These are phyloP conservation scores for Solen grandis DNA, from an alignment of 1,140 invertebrate genomes.

Conservation along the genomic window DNA sequence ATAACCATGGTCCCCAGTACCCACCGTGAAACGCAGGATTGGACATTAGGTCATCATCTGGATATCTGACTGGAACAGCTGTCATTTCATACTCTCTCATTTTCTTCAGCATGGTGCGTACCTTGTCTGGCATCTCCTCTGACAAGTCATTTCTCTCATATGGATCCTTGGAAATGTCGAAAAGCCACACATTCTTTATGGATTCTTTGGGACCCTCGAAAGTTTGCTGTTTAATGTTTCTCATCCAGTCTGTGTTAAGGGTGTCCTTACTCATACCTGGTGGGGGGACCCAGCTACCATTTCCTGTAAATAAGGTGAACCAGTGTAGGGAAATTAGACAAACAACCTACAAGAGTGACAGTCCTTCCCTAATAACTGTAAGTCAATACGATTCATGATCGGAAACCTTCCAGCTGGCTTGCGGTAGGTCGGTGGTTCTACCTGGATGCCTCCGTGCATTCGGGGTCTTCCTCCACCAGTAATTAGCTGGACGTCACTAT, in stretches of 20 bases:
- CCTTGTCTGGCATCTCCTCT: conserved; percentile 49
- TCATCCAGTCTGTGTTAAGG: background rate
- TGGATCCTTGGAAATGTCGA: conserved; percentile 68
- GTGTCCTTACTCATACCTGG: background rate
- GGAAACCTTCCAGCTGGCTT: no score
- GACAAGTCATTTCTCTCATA: conserved; percentile 66
- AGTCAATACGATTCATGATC: no score
- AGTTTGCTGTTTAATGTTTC: no score
- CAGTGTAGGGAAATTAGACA: no score
- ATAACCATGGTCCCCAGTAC: conserved; percentile 76
- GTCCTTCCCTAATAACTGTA: no score
- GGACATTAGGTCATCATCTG: conserved; percentile 57
- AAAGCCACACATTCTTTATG: conserved; percentile 69
- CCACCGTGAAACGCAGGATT: conserved; percentile 67
- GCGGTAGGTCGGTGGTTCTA: no score
- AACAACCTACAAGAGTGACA: no score
- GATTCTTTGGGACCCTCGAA: no score
- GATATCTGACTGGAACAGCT: conserved; percentile 65
- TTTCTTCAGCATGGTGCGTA: conserved; percentile 60
- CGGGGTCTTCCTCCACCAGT: no score
- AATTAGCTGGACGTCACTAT: no score
- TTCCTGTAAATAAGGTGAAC: no score
- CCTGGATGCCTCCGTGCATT: no score
- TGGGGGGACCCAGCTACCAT: conserved; percentile 60
- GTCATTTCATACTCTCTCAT: conserved; percentile 63